Evolutionary conservation across 2,888 invertebrate species (phyloP), one percentile per base, ranked within the genome.

Genomic region (Eumerus sabulonum): DNA sequence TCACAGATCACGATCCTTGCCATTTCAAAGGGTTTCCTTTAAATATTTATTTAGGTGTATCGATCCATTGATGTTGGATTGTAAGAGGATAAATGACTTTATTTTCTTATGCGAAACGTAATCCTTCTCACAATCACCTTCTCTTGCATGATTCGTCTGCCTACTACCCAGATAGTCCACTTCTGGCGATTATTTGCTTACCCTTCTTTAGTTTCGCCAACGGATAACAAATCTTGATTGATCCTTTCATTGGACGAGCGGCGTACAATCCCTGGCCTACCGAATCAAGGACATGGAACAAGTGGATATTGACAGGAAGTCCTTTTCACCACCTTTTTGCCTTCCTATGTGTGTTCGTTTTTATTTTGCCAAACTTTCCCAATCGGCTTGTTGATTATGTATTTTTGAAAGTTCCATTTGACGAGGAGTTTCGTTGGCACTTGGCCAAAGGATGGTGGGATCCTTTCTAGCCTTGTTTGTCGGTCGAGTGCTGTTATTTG

Each of bases 191-290:
- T 27, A 27, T 27, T 27, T 27, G 12, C 40, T 40, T 40, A 5
- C 40, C 11, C 27, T 7, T 40, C 9, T 40, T 9, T n/a, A 40
- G 12, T 40, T 40, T 40, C 12, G 11, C 40, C 3, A 40, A 9
- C 40, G 40, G 40, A n/a, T 40, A 40, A 40, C 40, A 9, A 40
- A 40, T 40, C 40, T 40, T 40, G 40, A 40, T 40, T 3, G 40
- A 40, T 40, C 40, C 40, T 40, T 40, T 40, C 40, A 40, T 40
- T 1, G 40, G n/a, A 3, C 12, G 12, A 40, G 9, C 40, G 7
- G 27, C 7, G 27, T 4, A 27, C 27, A 7, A 7, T 27, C 2
- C 7, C 2, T 7, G 7, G 7, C 27, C 3, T 7, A 7, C 27
- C 27, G 27, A 27, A 27, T 7, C 27, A 4, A 27, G 27, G 3